phyloP scores from a whole-genome alignment of 2,888 invertebrate genomes.

The Acanthopleura granulata region DNA sequence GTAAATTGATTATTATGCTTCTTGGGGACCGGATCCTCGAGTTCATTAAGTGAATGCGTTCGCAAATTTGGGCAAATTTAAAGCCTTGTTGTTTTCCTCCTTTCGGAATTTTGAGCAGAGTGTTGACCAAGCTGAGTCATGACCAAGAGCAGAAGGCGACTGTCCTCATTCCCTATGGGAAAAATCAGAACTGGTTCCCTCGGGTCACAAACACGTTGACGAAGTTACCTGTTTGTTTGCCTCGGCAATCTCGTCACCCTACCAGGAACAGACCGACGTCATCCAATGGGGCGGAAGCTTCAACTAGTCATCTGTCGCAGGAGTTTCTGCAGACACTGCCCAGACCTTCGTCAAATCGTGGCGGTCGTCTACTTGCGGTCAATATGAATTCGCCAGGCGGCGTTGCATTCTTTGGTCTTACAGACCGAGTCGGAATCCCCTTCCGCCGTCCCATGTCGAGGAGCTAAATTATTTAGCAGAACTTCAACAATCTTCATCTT shows the following conservation, averaged over 20 bases:
- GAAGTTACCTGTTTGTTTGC: not conserved
- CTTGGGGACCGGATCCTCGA: slow-evolving; percentile 21
- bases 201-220: slow-evolving; percentile 9
- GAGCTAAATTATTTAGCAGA: not conserved
- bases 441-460: not conserved
- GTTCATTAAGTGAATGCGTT: slow-evolving; percentile 16
- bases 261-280: not conserved
- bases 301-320: slow-evolving; percentile 7
- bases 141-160: not conserved
- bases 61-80: slow-evolving; percentile 2
- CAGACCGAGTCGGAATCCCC: not conserved
- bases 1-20: slow-evolving; percentile 13
- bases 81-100: slow-evolving; percentile 9
- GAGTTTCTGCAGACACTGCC: slow-evolving; percentile 14
- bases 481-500: not conserved
- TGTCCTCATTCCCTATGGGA: slow-evolving; percentile 20
- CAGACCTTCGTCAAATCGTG: not conserved
- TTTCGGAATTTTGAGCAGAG: not conserved
- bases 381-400: not conserved
- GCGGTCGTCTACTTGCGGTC: not conserved
- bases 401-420: not conserved
- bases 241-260: slow-evolving; percentile 8
- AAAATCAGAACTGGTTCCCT: slow-evolving; percentile 21
- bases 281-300: slow-evolving; percentile 6
- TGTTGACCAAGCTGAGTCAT: not conserved